Evolutionary conservation across 1,140 invertebrate species (phyloP).

Genomic region (Drosophila baimaii): DNA sequence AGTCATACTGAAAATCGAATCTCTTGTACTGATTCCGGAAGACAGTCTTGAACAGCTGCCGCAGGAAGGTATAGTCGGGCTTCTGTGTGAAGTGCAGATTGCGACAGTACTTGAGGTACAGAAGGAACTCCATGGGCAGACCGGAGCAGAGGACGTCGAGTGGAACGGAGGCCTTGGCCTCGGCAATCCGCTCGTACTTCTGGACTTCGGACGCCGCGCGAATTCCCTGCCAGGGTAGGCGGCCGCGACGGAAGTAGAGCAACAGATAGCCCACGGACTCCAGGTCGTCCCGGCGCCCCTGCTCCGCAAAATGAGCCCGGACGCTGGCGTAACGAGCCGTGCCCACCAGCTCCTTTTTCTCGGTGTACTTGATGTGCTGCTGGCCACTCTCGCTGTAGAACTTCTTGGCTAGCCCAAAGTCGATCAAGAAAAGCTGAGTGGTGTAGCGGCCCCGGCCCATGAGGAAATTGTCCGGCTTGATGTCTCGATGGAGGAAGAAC

Average conservation of each 20-base stretch:
- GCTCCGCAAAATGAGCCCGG: conserved; percentile 95
- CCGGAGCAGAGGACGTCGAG: conserved; percentile 95
- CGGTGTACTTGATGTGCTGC: conserved; percentile 93
- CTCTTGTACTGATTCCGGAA: conserved; percentile 34
- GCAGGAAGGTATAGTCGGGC: conserved; percentile 95
- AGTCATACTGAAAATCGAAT: conserved; percentile 55
- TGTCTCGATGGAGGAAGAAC: conserved; percentile 96
- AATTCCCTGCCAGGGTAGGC: conserved; percentile 94
- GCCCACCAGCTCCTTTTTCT: conserved; percentile 96
- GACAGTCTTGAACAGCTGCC: conserved; percentile 46
- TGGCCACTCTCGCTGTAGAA: conserved; percentile 92
- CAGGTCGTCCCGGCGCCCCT: conserved; percentile 95
- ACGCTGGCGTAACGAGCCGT: conserved; percentile 97
- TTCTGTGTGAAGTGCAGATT: conserved; percentile 95
- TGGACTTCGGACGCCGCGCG: conserved; percentile 95
- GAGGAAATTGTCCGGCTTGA: conserved; percentile 97
- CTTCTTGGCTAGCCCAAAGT: conserved; percentile 97
- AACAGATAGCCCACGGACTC: conserved; percentile 96
- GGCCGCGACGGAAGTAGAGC: conserved; percentile 95
- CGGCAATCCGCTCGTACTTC: conserved; percentile 97
- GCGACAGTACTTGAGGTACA: conserved; percentile 97
- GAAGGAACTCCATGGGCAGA: conserved; percentile 95
- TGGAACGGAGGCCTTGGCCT: conserved; percentile 96
- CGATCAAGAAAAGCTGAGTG: conserved; percentile 96
- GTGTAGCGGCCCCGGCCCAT: conserved; percentile 97